Conservation (phyloP, 1,140 invertebrate genomes). For the Delia radicum region DNA sequence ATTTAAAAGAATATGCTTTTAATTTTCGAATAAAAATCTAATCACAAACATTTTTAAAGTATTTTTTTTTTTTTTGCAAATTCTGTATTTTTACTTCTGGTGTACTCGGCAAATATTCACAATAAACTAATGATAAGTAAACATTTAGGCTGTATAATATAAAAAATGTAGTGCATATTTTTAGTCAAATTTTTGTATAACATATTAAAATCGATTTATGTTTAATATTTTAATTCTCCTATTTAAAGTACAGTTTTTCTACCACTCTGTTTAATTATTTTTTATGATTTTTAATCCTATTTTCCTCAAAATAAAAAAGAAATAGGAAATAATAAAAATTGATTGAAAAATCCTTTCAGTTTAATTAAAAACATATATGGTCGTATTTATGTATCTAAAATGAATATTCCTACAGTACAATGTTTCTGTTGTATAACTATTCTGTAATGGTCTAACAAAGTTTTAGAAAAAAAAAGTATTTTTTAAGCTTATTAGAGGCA, state of each 20-base stretch:
- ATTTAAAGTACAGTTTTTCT: not conserved
- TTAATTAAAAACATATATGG: not conserved
- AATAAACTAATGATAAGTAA: no score
- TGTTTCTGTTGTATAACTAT: not conserved
- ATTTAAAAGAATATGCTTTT: no score
- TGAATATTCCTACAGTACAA: not conserved
- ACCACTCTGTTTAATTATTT: not conserved
- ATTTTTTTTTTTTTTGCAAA: no score
- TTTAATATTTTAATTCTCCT: not conserved
- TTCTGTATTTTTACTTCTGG: no score
- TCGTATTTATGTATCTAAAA: not conserved
- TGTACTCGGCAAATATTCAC: no score
- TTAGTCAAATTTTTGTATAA: not conserved
- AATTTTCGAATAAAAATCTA: no score
- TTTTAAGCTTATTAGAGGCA: not conserved
- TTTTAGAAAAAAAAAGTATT: not conserved
- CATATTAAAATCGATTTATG: no score
- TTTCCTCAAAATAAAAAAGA: not conserved
- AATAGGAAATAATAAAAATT: not conserved
- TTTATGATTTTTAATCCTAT: not conserved
- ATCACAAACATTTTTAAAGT: no score
- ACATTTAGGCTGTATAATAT: no score
- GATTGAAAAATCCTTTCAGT: constrained; percentile 4
- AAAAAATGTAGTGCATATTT: not conserved
- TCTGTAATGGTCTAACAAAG: no score